These are phyloP conservation scores for Calliopum simillimum DNA, from an alignment of 2,888 invertebrate species.

Conservation along the genomic window DNA sequence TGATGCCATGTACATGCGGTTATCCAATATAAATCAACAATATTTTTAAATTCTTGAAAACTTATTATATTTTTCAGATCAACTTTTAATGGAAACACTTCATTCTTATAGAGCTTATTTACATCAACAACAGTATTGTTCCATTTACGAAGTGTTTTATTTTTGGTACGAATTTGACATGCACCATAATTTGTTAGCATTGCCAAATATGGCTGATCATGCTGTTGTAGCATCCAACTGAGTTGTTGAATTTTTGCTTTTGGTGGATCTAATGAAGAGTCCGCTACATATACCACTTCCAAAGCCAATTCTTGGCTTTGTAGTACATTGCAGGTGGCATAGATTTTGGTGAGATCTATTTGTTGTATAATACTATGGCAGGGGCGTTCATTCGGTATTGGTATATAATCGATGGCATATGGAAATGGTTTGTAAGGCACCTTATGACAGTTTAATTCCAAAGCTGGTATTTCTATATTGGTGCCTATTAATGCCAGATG, in stretches of 20 bases:
- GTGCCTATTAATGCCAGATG: slow-evolving; percentile 52
- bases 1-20: slow-evolving; percentile 56
- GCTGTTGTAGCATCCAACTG: slow-evolving; percentile 42
- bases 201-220: slow-evolving; percentile 48
- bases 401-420: slow-evolving; percentile 47
- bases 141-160: slow-evolving; percentile 48
- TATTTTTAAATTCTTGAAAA: slow-evolving; percentile 47
- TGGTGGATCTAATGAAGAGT: slow-evolving; percentile 49
- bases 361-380: slow-evolving; percentile 47
- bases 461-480: slow-evolving; percentile 47
- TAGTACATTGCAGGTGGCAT: slow-evolving; percentile 47
- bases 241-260: slow-evolving; percentile 44
- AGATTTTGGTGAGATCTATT: slow-evolving; percentile 51
- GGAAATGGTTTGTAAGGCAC: slow-evolving; percentile 48
- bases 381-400: slow-evolving; percentile 44
- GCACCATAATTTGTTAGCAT: slow-evolving; percentile 55
- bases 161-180: slow-evolving; percentile 51
- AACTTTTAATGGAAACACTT: slow-evolving; percentile 42
- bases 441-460: slow-evolving; percentile 50
- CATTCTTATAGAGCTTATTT: slow-evolving; percentile 38
- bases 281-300: slow-evolving; percentile 55
- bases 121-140: slow-evolving; percentile 40
- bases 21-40: slow-evolving; percentile 54
- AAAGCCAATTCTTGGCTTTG: slow-evolving; percentile 57
- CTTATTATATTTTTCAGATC: slow-evolving; percentile 25